Conservation (phyloP, 2,113 vertebrate species). For the Rhynchomys soricoides region DNA sequence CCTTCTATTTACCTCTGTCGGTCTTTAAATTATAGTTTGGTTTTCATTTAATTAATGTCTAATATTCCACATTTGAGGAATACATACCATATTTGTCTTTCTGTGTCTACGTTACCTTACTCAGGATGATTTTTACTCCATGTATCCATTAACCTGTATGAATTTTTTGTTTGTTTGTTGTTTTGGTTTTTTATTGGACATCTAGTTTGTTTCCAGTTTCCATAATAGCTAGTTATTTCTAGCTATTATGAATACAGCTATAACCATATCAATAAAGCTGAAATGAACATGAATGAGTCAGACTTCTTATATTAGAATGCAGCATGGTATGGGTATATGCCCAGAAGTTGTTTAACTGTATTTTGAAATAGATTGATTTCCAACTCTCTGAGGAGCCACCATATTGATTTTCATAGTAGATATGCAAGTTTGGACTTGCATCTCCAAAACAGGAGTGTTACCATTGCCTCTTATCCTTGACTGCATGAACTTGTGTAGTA, state of each 20-base stretch:
- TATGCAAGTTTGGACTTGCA: neutral
- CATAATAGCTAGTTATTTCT: neutral
- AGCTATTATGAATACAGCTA: neutral
- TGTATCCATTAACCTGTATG: no score
- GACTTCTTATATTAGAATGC: neutral
- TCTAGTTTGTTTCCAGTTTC: neutral
- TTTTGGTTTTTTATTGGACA: no score
- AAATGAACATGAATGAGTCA: neutral
- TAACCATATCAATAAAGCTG: neutral
- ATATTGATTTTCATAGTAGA: no score
- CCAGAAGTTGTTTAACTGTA: no score
- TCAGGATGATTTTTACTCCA: no score
- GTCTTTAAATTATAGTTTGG: no score
- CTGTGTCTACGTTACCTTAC: no score
- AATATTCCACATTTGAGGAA: no score
- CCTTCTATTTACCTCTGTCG: no score
- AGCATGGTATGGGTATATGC: neutral
- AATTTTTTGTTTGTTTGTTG: no score
- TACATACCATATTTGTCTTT: no score
- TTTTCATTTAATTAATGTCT: no score
- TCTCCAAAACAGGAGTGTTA: neutral
- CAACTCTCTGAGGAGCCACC: neutral
- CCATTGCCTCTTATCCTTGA: neutral
- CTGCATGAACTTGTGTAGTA: neutral
- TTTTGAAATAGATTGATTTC: neutral